phyloP scores from a whole-genome alignment of 2,113 vertebrate genomes.

The Donacobius atricapilla region DNA sequence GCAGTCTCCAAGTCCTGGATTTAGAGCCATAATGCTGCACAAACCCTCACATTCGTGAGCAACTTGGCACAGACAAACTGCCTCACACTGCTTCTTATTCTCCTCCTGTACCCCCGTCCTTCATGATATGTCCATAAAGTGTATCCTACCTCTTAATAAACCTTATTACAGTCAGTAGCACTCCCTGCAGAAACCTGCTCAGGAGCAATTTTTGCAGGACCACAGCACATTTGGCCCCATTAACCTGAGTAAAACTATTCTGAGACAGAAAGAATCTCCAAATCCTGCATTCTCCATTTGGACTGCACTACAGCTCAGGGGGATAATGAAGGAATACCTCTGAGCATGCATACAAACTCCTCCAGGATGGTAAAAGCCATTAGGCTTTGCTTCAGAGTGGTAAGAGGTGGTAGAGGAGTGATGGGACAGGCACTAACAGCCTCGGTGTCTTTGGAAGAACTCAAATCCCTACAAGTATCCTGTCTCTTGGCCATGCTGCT shows the following conservation, averaged over 20 bases:
- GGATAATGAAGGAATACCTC: not conserved
- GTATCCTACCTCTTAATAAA: not conserved
- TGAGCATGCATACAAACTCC: not conserved
- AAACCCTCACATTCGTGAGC: not conserved
- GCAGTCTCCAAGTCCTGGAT: not conserved
- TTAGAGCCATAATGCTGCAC: not conserved
- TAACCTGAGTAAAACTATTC: not conserved
- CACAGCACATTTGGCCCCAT: not conserved
- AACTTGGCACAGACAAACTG: not conserved
- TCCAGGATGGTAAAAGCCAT: not conserved
- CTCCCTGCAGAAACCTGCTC: not conserved
- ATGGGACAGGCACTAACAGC: accelerated
- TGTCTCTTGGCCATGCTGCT: not conserved
- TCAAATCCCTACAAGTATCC: accelerated
- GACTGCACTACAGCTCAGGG: not conserved
- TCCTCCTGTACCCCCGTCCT: not conserved
- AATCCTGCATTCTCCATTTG: accelerated
- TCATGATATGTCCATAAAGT: not conserved
- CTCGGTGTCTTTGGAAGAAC: not conserved
- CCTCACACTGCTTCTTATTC: not conserved
- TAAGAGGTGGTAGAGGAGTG: not conserved
- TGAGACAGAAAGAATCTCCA: not conserved
- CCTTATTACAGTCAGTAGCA: not conserved
- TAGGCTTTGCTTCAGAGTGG: not conserved
- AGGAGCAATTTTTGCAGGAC: not conserved